Evolutionary conservation across 2,888 invertebrate genomes (phyloP).

Genomic region (Aspidiotus destructor): DNA sequence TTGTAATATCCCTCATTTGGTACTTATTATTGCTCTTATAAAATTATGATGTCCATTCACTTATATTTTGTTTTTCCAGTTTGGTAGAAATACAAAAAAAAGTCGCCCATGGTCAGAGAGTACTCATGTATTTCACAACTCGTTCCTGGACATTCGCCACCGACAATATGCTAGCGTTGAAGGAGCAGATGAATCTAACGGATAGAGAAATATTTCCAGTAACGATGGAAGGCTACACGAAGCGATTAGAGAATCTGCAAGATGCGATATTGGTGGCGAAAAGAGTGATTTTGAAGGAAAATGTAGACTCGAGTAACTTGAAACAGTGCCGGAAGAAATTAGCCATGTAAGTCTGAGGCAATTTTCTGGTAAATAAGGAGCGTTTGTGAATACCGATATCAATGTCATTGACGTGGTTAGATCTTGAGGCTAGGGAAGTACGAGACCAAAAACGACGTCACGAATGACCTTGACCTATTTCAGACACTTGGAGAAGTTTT

Average conservation of each 20-base stretch:
- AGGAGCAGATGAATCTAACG: slow-evolving; percentile 47
- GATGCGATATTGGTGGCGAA: background rate
- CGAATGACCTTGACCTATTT: too few relatives aligned
- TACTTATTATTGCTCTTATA: background rate
- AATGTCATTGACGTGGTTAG: too few relatives aligned
- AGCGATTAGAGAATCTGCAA: slow-evolving; percentile 43
- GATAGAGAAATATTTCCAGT: slow-evolving; percentile 53
- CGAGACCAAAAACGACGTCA: too few relatives aligned
- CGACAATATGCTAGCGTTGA: slow-evolving; percentile 54
- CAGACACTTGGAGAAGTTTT: too few relatives aligned
- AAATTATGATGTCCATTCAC: background rate
- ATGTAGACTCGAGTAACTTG: background rate
- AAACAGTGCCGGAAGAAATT: background rate
- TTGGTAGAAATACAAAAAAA: slow-evolving; percentile 69
- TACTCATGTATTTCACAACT: slow-evolving; percentile 83
- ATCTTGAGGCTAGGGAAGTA: too few relatives aligned
- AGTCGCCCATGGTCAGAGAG: slow-evolving; percentile 64
- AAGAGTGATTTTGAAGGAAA: background rate
- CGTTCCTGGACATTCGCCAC: slow-evolving; percentile 76
- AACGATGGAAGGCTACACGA: slow-evolving; percentile 51
- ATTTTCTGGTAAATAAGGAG: too few relatives aligned
- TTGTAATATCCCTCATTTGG: slow-evolving; percentile 51
- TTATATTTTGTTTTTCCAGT: slow-evolving; percentile 43
- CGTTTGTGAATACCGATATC: background rate
- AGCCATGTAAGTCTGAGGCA: too few relatives aligned